These are phyloP conservation scores for Dorcus hopei DNA, from an alignment of 2,888 invertebrate genomes.

Conservation along the genomic window DNA sequence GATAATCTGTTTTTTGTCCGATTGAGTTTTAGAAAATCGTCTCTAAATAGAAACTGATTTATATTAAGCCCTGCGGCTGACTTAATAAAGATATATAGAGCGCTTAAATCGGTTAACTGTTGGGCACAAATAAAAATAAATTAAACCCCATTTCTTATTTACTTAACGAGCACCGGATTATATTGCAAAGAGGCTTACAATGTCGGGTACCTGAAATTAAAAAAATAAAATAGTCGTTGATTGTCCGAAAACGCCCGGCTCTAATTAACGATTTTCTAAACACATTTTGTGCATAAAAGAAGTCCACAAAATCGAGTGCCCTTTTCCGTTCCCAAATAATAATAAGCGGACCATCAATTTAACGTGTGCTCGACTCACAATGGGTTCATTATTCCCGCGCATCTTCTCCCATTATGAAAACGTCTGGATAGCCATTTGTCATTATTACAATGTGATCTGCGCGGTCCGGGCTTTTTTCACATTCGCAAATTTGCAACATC, in stretches of 20 bases:
- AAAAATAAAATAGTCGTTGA: no score
- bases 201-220: no score
- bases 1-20: conserved; percentile 37
- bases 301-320: neutral
- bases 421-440: conserved; percentile 35
- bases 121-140: conserved; percentile 15
- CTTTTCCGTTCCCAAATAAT: conserved; percentile 11
- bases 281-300: neutral
- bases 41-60: conserved; percentile 32
- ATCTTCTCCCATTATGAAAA: conserved; percentile 33
- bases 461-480: conserved; percentile 19
- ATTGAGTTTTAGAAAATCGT: conserved; percentile 24
- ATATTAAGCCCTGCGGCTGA: conserved; percentile 26
- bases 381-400: conserved; percentile 33
- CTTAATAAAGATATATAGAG: conserved; percentile 31
- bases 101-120: conserved; percentile 12
- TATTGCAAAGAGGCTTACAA: no score
- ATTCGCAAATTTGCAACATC: conserved; percentile 6
- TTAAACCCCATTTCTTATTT: conserved; percentile 15
- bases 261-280: neutral
- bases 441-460: conserved; percentile 27
- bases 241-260: no score
- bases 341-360: conserved; percentile 27
- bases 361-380: conserved; percentile 27
- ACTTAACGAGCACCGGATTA: conserved; percentile 2